Base-by-base conservation (phyloP, 2,888 invertebrate genomes). In the Patella ulyssiponensis region DNA sequence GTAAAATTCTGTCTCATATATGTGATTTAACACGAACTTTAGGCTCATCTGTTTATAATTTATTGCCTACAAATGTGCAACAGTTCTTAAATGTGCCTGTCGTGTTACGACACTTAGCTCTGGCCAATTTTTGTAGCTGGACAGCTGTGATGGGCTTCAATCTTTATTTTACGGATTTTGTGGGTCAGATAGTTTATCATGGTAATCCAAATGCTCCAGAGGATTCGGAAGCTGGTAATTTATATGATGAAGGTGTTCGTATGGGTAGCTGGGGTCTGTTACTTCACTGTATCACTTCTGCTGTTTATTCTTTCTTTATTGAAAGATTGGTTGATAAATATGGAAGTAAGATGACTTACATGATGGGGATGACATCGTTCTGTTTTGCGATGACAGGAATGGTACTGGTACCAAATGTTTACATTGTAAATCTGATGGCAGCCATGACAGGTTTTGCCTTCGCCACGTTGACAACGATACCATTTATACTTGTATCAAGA, bases 261-360 rank as follows among this genome's bases (percentile, higher is more conserved):
- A 98, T 98, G 91, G 98, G 98, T 20, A 98, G 98, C 89, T 97
- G 97, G 96, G 98, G 98, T 15, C 97, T 98, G 96, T 92, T 98
- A 9, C 96, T 97, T 0, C 98, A 98, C 90, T 96, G 98, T 64
- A 95, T 96, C 88, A 88, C 88, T 20, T 89, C 91, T 0, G 90
- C 90, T 12, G 33, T 86, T 3, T 98, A 98, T 92, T 98, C 98
- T 0, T 93, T 95, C 58, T 92, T 96, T 78, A 97, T 98, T 79
- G 98, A 98, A 91, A 95, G 93, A 89, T 94, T 98, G 17, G 96
- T 98, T 81, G 93, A 94, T 86, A 93, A 94, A 80, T 94, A 93
- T 87, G 92, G 92, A 15, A 85, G 86, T 77, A 86, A 85, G 54
- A 79, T 79, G 71, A 90, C 90, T 44, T 91, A 90, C 82, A 80